Base-by-base conservation (phyloP, 2,797 vertebrate species). In the Gallinago stenura region DNA sequence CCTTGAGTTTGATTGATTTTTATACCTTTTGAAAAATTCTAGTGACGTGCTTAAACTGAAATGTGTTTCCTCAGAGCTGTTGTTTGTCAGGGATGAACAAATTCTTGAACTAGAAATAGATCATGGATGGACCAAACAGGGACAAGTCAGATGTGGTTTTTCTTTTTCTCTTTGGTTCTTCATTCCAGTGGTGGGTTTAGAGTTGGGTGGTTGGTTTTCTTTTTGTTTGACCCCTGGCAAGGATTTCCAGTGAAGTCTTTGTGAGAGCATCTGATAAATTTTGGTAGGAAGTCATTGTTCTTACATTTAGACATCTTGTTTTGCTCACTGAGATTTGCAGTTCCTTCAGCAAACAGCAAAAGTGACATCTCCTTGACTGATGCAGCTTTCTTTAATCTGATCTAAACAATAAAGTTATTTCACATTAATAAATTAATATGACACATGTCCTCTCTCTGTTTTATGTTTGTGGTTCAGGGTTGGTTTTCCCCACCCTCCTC, bases 251-350 rank as follows among this genome's bases (percentile, higher is more conserved):
- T 69, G 72, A 90, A 86, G 80, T 75, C 45, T 86, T 90, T 88
- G 89, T 95, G 65, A 90, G 7, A 81, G 28, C 53, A 64, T 91
- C 79, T 95, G 89, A 96, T 95, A 90, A 90, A 95, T 97, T 95
- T 88, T 95, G 76, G 30, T 95, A 96, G 94, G 91, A 97, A 95
- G 87, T 94, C 37, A 90, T 95, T 0, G 16, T 41, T 95, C 93
- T 95, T 90, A 22, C 28, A 3, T 91, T 94, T 86, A 69, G 93
- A 95, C 87, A 43, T 83, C 68, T 89, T 95, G 93, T 95, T 96
- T 96, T 95, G 61, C 77, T 96, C 77, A 25, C 62, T 69, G 93
- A 86, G 86, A 93, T 79, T 89, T 92, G 70, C 70, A 92, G 90
- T 95, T 96, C 86, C 92, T 95, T 93, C 73, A 65, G 61, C 90